phyloP scores from a whole-genome alignment of 2,888 invertebrate species.

The Drosophila nr. perissopoda region DNA sequence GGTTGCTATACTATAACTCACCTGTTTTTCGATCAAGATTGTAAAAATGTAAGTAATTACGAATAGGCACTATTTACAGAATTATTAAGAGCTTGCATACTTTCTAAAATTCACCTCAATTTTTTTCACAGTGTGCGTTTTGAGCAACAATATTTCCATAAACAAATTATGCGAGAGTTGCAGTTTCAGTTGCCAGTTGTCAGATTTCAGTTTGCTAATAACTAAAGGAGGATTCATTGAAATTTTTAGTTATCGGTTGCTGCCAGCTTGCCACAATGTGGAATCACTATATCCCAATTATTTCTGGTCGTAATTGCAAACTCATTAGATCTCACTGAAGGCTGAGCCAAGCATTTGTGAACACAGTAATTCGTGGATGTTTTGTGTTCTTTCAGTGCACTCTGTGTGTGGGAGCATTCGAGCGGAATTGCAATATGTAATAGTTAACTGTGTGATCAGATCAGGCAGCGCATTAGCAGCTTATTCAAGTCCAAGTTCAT shows the following conservation, averaged over 20 bases:
- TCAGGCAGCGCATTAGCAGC: conserved; percentile 10
- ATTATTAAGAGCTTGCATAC: neutral
- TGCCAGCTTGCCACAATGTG: conserved; percentile 4
- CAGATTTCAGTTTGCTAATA: conserved; percentile 14
- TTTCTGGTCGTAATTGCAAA: conserved; percentile 33
- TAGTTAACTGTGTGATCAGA: conserved; percentile 23
- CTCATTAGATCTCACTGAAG: conserved; percentile 28
- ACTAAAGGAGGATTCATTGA: conserved; percentile 4
- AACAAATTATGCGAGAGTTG: neutral
- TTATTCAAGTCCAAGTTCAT: conserved; percentile 53
- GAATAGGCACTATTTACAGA: too few relatives aligned
- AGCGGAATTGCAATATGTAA: conserved; percentile 29
- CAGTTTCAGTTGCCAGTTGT: neutral
- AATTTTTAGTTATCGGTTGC: conserved; percentile 15
- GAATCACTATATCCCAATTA: conserved; percentile 11
- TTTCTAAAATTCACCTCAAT: neutral
- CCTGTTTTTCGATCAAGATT: neutral
- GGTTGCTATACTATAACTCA: neutral
- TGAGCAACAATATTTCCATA: conserved; percentile 30
- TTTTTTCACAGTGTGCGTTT: neutral
- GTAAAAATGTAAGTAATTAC: too few relatives aligned
- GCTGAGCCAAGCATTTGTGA: too few relatives aligned
- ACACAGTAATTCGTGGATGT: conserved; percentile 33
- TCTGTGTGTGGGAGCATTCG: conserved; percentile 2
- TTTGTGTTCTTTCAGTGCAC: conserved; percentile 27